Percentiles rank a stretch among this genome's conserved stretches.
Evolutionary conservation across 1,140 invertebrate genomes (phyloP).

Genomic region (Drosophila orosa): DNA sequence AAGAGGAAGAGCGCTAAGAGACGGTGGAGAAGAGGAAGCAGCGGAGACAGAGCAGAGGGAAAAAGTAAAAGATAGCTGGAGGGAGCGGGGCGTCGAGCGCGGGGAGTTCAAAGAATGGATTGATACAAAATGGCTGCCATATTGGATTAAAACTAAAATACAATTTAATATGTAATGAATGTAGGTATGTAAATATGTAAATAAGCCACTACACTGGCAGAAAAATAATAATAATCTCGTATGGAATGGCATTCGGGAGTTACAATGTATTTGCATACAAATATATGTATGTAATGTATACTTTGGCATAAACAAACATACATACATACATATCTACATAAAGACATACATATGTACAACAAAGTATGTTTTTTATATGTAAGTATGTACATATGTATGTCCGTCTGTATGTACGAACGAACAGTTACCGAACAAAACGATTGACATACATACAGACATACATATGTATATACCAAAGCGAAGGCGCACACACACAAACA

Average conservation of each 20-base stretch:
- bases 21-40: constrained; percentile 29
- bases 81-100: constrained; percentile 39
- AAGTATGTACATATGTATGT: constrained; percentile 29
- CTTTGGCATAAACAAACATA: constrained; percentile 44
- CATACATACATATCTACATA: constrained; percentile 31
- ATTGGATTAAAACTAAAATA: constrained; percentile 83
- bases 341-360: constrained; percentile 29
- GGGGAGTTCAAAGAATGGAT: constrained; percentile 69
- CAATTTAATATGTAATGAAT: constrained; percentile 74
- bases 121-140: constrained; percentile 82
- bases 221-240: constrained; percentile 1
- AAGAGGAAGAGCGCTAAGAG: constrained; percentile 13
- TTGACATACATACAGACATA: constrained; percentile 72
- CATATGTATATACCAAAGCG: constrained; percentile 46
- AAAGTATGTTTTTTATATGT: constrained; percentile 33
- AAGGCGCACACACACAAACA: constrained; percentile 38
- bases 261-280: constrained; percentile 23
- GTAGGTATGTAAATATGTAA: constrained; percentile 39
- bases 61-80: constrained; percentile 21
- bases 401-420: constrained; percentile 55
- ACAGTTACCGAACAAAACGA: constrained; percentile 77
- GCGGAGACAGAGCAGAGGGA: constrained; percentile 14
- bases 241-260: constrained; percentile 10
- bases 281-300: constrained; percentile 36
- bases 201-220: constrained; percentile 23